phyloP scores from a whole-genome alignment of 2,797 vertebrate genomes.

The Threskiornis aethiopicus region DNA sequence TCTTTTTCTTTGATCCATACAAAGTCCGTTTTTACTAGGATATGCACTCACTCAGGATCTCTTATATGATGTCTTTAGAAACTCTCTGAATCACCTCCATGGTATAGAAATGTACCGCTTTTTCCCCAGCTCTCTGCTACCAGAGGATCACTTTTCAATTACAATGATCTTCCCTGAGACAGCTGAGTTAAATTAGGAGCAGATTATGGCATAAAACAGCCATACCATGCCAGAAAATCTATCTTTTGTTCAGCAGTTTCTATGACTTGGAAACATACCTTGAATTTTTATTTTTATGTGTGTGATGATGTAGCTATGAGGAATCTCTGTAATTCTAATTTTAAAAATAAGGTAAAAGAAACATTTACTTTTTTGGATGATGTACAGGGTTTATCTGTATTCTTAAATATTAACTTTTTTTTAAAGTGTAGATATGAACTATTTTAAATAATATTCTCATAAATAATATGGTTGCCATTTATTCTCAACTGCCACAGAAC shows the following conservation, averaged over 20 bases:
- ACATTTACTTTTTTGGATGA: not conserved
- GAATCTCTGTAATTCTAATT: not conserved
- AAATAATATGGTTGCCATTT: not conserved
- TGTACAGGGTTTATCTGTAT: not conserved
- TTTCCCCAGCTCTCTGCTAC: conserved; percentile 7
- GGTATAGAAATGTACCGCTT: not conserved
- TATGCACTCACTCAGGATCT: not conserved
- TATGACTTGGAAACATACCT: conserved; percentile 17
- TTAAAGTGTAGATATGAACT: not conserved
- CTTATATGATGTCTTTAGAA: not conserved
- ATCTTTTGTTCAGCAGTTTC: conserved; percentile 21
- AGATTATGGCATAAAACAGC: conserved; percentile 12
- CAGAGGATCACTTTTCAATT: conserved; percentile 31
- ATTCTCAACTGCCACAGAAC: not conserved
- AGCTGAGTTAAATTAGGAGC: conserved; percentile 35
- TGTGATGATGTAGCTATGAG: not conserved
- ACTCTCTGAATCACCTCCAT: not conserved
- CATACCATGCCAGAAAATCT: conserved; percentile 1
- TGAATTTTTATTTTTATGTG: conserved; percentile 17
- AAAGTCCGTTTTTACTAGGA: conserved; percentile 1
- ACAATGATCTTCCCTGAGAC: not conserved
- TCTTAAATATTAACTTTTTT: not conserved
- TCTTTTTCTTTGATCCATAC: not conserved
- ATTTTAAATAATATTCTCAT: not conserved
- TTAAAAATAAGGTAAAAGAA: not conserved